Conservation (phyloP, 2,797 vertebrate species). For the Xenopus petersii region DNA sequence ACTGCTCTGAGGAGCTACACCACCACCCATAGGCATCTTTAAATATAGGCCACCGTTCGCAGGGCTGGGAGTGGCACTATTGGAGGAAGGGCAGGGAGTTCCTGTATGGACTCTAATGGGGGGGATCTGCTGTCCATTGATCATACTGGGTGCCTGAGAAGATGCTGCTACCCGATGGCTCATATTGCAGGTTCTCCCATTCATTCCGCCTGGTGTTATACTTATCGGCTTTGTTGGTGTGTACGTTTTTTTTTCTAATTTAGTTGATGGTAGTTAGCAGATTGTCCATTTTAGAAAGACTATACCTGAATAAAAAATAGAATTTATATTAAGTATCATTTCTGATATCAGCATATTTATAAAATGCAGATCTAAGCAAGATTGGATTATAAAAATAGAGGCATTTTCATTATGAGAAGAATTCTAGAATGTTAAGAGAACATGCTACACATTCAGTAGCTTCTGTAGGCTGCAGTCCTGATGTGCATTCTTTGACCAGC, state of each 20-base stretch:
- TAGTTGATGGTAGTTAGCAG: conserved; percentile 52
- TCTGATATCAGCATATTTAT: too few relatives aligned
- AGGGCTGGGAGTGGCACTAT: conserved; percentile 53
- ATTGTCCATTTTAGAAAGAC: conserved; percentile 54
- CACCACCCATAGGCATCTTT: conserved; percentile 57
- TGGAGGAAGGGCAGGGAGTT: conserved; percentile 57
- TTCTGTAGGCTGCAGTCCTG: too few relatives aligned
- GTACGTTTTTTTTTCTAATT: conserved; percentile 41
- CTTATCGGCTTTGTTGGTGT: conserved; percentile 48
- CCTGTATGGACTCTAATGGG: conserved; percentile 65
- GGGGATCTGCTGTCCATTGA: conserved; percentile 69
- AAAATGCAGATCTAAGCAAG: too few relatives aligned
- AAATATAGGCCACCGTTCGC: conserved; percentile 54
- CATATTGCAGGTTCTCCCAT: conserved; percentile 76
- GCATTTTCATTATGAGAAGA: too few relatives aligned
- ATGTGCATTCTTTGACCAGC: too few relatives aligned
- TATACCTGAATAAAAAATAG: conserved; percentile 41
- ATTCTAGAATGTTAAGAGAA: too few relatives aligned
- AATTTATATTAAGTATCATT: too few relatives aligned
- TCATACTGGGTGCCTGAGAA: conserved; percentile 67
- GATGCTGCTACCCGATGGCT: conserved; percentile 65
- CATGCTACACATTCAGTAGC: too few relatives aligned
- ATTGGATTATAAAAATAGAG: too few relatives aligned
- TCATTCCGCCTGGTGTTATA: conserved; percentile 66
- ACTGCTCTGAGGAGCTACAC: conserved; percentile 55